Percentiles rank a stretch among this genome's conserved stretches.
These are phyloP conservation scores for Erebia epiphron DNA, from an alignment of 2,888 invertebrate genomes.

Conservation along the genomic window DNA sequence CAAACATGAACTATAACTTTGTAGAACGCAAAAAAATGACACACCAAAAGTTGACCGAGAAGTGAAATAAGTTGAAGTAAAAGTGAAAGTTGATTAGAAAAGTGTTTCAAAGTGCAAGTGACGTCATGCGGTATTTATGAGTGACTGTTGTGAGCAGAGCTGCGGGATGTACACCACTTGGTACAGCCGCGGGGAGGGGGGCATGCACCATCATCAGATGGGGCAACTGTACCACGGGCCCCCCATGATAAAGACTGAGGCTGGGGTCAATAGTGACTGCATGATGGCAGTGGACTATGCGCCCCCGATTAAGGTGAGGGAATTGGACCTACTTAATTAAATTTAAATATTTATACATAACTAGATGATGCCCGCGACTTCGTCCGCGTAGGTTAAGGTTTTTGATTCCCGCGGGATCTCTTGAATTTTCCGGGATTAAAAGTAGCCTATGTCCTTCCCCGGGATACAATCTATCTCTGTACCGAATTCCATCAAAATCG, in stretches of 20 bases:
- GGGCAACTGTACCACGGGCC: constrained; percentile 81
- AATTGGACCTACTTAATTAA: not conserved
- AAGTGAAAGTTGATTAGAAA: constrained; percentile 19
- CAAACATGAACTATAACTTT: not conserved
- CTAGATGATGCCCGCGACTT: no score
- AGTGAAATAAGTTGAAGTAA: constrained; percentile 6
- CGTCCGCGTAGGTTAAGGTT: no score
- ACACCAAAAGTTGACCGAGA: not conserved
- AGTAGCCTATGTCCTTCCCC: no score
- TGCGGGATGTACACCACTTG: constrained; percentile 81
- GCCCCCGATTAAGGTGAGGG: constrained; percentile 84
- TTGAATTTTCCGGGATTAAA: no score
- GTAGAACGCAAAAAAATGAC: not conserved
- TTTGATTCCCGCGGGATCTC: no score
- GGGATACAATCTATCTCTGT: no score
- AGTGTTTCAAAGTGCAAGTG: constrained; percentile 34
- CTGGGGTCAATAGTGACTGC: constrained; percentile 84
- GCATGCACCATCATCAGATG: constrained; percentile 81
- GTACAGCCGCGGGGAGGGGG: constrained; percentile 79
- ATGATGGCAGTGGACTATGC: constrained; percentile 87
- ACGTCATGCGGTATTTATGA: constrained; percentile 70
- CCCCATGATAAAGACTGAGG: constrained; percentile 84
- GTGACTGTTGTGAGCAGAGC: constrained; percentile 69
- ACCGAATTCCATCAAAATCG: no score
- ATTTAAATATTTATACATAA: no score